Evolutionary conservation across 1,140 invertebrate species (phyloP).

Genomic region (Hycleus phaleratus): DNA sequence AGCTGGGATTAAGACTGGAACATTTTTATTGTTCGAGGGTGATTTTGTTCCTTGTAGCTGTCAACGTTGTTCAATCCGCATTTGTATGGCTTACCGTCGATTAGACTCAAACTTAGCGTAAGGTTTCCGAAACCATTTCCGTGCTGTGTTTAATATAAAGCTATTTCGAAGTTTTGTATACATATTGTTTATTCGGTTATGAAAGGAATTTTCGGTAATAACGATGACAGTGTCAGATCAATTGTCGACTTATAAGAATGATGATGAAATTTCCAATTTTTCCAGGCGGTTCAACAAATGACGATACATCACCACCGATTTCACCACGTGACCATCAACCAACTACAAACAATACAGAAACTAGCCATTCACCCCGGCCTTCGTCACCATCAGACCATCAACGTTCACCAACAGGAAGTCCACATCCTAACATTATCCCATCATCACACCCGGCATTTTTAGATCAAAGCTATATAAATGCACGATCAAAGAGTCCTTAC

Average conservation of each 20-base stretch:
- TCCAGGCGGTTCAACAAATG: constrained; percentile 61
- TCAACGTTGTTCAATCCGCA: constrained; percentile 23
- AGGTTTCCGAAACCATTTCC: constrained; percentile 23
- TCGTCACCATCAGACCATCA: constrained; percentile 40
- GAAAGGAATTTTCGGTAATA: too few relatives aligned
- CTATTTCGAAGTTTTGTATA: too few relatives aligned
- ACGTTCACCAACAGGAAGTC: constrained; percentile 35
- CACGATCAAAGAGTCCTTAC: constrained; percentile 40
- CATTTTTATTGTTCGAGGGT: constrained; percentile 24
- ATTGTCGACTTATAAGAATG: too few relatives aligned
- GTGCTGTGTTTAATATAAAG: constrained; percentile 8
- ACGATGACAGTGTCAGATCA: too few relatives aligned
- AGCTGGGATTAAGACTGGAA: constrained; percentile 8
- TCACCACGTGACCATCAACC: constrained; percentile 47
- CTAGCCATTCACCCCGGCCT: constrained; percentile 42
- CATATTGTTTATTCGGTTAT: too few relatives aligned
- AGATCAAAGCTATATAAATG: constrained; percentile 43
- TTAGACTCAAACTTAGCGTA: constrained; percentile 25
- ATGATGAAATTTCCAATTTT: constrained; percentile 21
- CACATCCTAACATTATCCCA: constrained; percentile 33
- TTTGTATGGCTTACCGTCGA: constrained; percentile 24
- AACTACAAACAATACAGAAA: constrained; percentile 41
- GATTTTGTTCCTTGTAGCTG: constrained; percentile 21
- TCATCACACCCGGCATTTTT: constrained; percentile 41
- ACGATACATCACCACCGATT: constrained; percentile 51